These are phyloP conservation scores for Paramormyrops hopkinsi DNA, from an alignment of 2,797 vertebrate species.

Conservation along the genomic window DNA sequence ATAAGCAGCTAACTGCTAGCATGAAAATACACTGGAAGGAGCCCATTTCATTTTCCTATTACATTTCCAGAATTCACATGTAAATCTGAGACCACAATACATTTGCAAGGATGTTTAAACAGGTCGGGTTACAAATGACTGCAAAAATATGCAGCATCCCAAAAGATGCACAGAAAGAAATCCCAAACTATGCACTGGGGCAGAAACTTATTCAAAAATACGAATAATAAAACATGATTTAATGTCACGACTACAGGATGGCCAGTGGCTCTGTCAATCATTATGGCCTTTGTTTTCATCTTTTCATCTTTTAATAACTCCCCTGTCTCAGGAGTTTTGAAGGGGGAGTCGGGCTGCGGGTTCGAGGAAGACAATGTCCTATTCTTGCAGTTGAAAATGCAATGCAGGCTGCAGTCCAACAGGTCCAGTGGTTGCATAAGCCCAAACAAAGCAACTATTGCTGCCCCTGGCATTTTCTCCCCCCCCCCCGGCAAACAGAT, in stretches of 20 bases:
- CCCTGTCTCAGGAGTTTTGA: neutral
- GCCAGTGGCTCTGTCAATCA: neutral
- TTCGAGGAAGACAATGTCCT: conserved; percentile 49
- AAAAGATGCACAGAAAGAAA: neutral
- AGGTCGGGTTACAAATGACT: neutral
- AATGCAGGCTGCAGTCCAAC: conserved; percentile 55
- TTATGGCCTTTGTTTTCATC: conserved; percentile 42
- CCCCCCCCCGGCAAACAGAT: conserved; percentile 43
- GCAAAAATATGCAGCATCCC: neutral
- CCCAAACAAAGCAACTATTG: conserved; percentile 56
- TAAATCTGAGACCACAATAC: neutral
- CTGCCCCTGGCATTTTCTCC: conserved; percentile 31
- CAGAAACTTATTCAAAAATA: neutral
- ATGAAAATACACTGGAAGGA: neutral
- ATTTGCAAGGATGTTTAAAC: neutral
- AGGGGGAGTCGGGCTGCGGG: neutral
- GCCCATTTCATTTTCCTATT: neutral
- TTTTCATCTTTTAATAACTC: conserved; percentile 32
- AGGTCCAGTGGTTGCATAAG: conserved; percentile 56
- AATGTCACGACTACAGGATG: neutral
- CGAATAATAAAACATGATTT: conserved; percentile 15
- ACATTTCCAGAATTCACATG: neutral
- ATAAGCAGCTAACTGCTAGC: neutral
- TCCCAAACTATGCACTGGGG: neutral
- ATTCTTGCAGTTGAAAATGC: conserved; percentile 50